A percentile compares a stretch with the other conserved stretches of the same genome.
Conservation (phyloP, 2,797 vertebrate species). For the Phrynocephalus guinanensis region DNA sequence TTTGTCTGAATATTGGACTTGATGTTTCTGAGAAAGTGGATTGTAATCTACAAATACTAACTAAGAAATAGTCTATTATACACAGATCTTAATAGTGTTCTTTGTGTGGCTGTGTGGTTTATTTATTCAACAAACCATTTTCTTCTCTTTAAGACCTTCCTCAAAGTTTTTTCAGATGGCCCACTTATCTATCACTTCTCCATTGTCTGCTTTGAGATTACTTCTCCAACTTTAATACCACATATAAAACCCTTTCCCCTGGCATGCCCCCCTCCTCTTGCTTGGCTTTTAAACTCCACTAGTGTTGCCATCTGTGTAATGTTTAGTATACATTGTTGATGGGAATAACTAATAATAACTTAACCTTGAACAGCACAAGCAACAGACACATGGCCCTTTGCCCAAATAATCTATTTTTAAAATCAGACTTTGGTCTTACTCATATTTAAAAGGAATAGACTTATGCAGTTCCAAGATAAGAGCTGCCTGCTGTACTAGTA, state of each 20-base stretch:
- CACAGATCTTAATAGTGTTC: too few species aligned
- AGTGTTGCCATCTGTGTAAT: conserved; percentile 14
- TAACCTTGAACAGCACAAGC: conserved; percentile 19
- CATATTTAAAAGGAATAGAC: neutral
- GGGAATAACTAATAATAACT: conserved; percentile 34
- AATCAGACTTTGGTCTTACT: conserved; percentile 14
- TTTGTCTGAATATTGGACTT: too few species aligned
- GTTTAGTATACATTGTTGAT: conserved; percentile 14
- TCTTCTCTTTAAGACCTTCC: neutral
- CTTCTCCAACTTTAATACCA: neutral
- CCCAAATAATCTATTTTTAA: conserved; percentile 24
- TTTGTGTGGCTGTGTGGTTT: too few species aligned
- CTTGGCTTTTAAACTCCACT: neutral
- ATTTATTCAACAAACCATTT: neutral
- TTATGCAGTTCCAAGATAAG: conserved; percentile 12
- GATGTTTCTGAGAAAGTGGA: too few species aligned
- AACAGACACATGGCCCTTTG: neutral
- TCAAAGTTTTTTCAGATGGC: neutral
- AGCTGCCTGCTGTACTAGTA: neutral
- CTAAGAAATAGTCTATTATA: too few species aligned
- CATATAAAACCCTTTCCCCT: neutral
- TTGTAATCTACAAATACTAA: too few species aligned
- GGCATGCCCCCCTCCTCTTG: neutral
- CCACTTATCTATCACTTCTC: neutral
- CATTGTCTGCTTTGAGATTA: neutral